Conservation (phyloP, 2,797 vertebrate genomes). For the Characodon lateralis region DNA sequence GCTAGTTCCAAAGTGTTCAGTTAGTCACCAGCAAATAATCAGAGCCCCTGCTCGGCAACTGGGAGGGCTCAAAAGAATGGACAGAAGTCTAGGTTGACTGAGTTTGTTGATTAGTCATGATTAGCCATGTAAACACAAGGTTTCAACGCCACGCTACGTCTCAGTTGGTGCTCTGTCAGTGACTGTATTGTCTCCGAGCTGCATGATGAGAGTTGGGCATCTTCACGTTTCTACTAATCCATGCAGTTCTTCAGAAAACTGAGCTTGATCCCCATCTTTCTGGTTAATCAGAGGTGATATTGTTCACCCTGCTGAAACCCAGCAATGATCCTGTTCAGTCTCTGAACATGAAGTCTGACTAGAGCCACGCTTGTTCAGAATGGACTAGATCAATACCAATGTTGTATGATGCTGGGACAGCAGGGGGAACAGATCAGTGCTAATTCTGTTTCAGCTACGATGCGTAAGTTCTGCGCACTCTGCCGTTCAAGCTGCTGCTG, state of each 20-base stretch:
- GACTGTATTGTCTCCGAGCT: slow-evolving; percentile 25
- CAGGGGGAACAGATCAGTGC: slow-evolving; percentile 71
- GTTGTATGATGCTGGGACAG: slow-evolving; percentile 67
- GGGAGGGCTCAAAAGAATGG: slow-evolving; percentile 59
- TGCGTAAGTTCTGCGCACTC: slow-evolving; percentile 66
- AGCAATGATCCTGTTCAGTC: slow-evolving; percentile 47
- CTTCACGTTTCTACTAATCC: slow-evolving; percentile 31
- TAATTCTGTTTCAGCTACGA: slow-evolving; percentile 73
- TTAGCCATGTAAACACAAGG: slow-evolving; percentile 52
- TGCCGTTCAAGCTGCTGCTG: slow-evolving; percentile 58
- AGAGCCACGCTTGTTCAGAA: slow-evolving; percentile 44
- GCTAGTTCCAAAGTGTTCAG: slow-evolving; percentile 61
- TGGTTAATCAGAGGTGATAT: slow-evolving; percentile 37
- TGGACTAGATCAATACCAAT: slow-evolving; percentile 75
- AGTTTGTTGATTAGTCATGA: slow-evolving; percentile 65
- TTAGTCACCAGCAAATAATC: slow-evolving; percentile 64
- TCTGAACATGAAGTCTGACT: slow-evolving; percentile 46
- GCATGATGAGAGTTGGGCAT: slow-evolving; percentile 8
- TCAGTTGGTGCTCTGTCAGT: slow-evolving; percentile 34
- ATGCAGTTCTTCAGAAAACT: slow-evolving; percentile 44
- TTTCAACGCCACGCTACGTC: slow-evolving; percentile 26
- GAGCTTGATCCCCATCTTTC: slow-evolving; percentile 19
- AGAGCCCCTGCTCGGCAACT: slow-evolving; percentile 69
- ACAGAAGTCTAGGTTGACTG: slow-evolving; percentile 54
- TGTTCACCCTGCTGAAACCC: slow-evolving; percentile 30